Conservation (phyloP, 2,113 vertebrate genomes). For the Phyllostomus hastatus region DNA sequence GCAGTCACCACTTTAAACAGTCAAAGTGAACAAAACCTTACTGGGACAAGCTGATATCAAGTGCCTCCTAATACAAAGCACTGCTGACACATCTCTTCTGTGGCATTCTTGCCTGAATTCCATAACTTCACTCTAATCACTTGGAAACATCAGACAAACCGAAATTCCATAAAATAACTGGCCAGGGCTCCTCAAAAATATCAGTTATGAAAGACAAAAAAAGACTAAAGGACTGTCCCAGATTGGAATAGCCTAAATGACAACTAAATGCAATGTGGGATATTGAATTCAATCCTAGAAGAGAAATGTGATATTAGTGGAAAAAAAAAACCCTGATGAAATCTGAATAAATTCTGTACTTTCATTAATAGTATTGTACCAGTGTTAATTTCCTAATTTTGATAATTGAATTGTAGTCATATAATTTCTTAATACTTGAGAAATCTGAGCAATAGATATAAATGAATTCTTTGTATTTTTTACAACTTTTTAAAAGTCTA, state of each 20-base stretch:
- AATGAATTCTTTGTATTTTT: conserved; percentile 27
- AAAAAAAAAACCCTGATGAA: neutral
- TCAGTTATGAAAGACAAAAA: conserved; percentile 14
- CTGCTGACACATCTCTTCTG: neutral
- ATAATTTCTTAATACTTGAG: conserved; percentile 31
- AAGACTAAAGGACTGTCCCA: conserved; percentile 4
- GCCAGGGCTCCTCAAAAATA: neutral
- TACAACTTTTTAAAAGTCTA: neutral
- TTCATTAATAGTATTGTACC: neutral
- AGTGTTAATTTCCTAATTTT: conserved; percentile 16
- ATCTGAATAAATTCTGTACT: neutral
- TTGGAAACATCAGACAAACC: neutral
- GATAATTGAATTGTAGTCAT: neutral
- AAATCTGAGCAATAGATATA: conserved; percentile 4
- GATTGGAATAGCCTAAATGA: neutral
- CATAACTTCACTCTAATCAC: neutral
- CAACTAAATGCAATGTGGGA: neutral
- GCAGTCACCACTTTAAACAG: neutral
- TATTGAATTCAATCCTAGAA: conserved; percentile 13
- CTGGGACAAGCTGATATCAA: neutral
- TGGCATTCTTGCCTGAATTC: conserved; percentile 9
- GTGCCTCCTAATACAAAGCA: neutral
- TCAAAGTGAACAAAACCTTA: neutral
- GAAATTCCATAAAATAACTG: conserved; percentile 8
- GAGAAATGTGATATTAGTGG: neutral